Evolutionary conservation across 2,113 vertebrate genomes (phyloP).

Genomic region (Toxostoma redivivum): DNA sequence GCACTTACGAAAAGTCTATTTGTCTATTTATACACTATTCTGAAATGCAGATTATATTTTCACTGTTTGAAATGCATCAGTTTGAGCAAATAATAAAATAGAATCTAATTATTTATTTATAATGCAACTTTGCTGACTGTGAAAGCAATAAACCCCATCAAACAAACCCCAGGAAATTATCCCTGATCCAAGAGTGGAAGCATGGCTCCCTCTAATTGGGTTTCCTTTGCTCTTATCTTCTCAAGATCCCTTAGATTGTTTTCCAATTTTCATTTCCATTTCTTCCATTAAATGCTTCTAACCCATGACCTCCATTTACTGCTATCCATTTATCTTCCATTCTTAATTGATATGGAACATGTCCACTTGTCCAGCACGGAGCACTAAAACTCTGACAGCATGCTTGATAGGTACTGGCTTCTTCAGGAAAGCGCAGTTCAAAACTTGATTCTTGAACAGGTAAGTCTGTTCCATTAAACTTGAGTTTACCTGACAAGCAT

Average conservation of each 20-base stretch:
- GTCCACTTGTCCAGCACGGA: constrained; percentile 15
- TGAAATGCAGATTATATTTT: not conserved
- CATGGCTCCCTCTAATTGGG: constrained; percentile 50
- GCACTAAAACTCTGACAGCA: constrained; percentile 2
- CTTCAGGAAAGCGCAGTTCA: not conserved
- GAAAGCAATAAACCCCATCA: constrained; percentile 7
- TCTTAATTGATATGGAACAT: constrained; percentile 66
- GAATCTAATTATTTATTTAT: constrained; percentile 47
- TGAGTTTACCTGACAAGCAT: not conserved
- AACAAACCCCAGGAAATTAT: constrained; percentile 36
- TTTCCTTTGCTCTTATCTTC: constrained; percentile 54
- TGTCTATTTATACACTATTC: not conserved
- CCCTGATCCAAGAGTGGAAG: not conserved
- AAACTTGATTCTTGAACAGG: not conserved
- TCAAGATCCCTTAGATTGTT: constrained; percentile 64
- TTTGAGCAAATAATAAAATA: not conserved
- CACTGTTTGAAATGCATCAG: not conserved
- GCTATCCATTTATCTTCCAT: constrained; percentile 53
- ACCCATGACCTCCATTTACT: constrained; percentile 53
- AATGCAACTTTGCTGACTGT: not conserved
- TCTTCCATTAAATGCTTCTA: constrained; percentile 67
- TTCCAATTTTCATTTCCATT: constrained; percentile 72
- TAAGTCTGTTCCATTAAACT: not conserved
- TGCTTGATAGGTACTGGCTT: not conserved
- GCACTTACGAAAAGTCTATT: not conserved